These are phyloP conservation scores for Embiotoca jacksoni DNA, from an alignment of 2,113 vertebrate species.

Conservation along the genomic window DNA sequence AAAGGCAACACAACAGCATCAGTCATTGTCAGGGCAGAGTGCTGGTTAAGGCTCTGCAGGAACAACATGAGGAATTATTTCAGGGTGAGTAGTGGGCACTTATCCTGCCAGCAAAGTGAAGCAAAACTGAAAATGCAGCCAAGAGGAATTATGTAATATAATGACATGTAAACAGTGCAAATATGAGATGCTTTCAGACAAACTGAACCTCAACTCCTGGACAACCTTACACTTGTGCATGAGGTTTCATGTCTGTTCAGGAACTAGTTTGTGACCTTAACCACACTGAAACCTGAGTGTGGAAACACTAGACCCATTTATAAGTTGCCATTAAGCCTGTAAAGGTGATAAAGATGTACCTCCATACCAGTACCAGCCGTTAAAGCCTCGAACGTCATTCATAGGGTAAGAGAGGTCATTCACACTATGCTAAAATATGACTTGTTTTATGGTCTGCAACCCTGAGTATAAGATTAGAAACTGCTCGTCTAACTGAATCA, in stretches of 20 bases:
- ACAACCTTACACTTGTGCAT: not conserved
- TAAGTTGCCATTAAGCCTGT: slow-evolving; percentile 74
- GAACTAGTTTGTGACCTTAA: slow-evolving; percentile 69
- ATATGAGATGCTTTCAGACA: slow-evolving; percentile 12
- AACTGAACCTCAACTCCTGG: not conserved
- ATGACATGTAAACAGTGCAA: slow-evolving; percentile 8
- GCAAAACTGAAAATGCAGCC: slow-evolving; percentile 43
- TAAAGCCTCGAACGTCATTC: slow-evolving; percentile 65
- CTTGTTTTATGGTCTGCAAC: slow-evolving; percentile 74
- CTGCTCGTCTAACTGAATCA: slow-evolving; percentile 30
- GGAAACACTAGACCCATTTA: slow-evolving; percentile 74
- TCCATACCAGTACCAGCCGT: slow-evolving; percentile 60
- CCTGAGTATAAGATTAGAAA: slow-evolving; percentile 69
- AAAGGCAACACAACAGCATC: slow-evolving; percentile 68
- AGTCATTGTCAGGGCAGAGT: slow-evolving; percentile 68
- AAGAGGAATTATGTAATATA: slow-evolving; percentile 25
- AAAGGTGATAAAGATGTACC: slow-evolving; percentile 76
- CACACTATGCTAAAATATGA: slow-evolving; percentile 72
- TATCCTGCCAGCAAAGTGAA: slow-evolving; percentile 37
- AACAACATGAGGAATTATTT: slow-evolving; percentile 67
- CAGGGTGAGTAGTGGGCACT: slow-evolving; percentile 48
- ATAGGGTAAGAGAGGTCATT: slow-evolving; percentile 68
- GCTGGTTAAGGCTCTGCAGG: slow-evolving; percentile 61
- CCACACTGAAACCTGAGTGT: slow-evolving; percentile 66
- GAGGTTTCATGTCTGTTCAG: slow-evolving; percentile 34